Evolutionary conservation across 2,888 invertebrate species (phyloP), one percentile per base, ranked within the genome.

Genomic region (Leptogaster cylindrica): DNA sequence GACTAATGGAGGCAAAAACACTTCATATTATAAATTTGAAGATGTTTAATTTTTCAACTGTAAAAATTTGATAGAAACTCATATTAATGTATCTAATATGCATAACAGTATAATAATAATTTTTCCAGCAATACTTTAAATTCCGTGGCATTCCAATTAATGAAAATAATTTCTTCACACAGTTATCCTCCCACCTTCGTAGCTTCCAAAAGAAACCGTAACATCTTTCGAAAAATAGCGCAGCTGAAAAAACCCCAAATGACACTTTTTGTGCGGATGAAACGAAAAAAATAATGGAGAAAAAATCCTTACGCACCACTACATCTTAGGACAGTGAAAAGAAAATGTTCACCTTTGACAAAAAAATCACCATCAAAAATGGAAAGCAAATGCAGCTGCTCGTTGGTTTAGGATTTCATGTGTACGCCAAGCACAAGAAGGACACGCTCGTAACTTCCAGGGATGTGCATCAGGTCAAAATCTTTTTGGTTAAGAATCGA

Each of bases 321-420:
- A 55, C 36, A 33, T 14, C 36, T 20, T 23, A 10, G n/a, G 8
- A 36, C 31, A 23, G 31, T 23, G 55, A 18, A 14, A 55, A 36
- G 20, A 39, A 55, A 55, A 20, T 20, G 12, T 14, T 12, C 18
- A 20, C 23, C 23, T 12, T n/a, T 23, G 23, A 55, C 55, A 55
- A 55, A 55, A 52, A 46, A 52, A 31, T 31, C 33, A 31, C 33
- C 6, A 52, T 52, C 31, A 52, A 52, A 52, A 55, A 55, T 55
- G 36, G 18, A 55, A 55, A 39, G 18, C 14, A 55, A 55, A 39
- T 55, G 55, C 55, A 55, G 55, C 55, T 55, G 55, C 55, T 55
- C 3, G 31, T 23, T 55, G 55, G 55, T 55, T 36, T 55, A 36
- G 36, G 31, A 55, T 55, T 55, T 55, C 55, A 55, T 55, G 55